Conservation (phyloP, 2,888 invertebrate genomes). For the Xestia sexstrigata region DNA sequence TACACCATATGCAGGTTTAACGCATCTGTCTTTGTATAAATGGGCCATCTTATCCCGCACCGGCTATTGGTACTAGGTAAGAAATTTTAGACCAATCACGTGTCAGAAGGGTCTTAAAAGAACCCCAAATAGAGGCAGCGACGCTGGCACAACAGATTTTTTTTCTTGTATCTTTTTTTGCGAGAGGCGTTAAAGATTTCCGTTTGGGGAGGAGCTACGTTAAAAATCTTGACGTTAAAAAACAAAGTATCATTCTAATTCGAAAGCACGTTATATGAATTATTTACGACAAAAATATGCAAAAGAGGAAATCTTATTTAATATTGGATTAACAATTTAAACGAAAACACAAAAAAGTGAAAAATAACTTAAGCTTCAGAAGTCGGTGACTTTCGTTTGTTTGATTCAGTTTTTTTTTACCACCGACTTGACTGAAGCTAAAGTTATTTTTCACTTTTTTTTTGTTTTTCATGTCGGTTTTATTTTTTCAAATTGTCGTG, state of each 20-base stretch:
- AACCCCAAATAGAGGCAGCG: conserved; percentile 72
- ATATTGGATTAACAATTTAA: neutral
- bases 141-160: conserved; percentile 50
- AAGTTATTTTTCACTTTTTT: too few relatives aligned
- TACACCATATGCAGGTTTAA: conserved; percentile 75
- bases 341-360: too few relatives aligned
- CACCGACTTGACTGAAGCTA: too few relatives aligned
- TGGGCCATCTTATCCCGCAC: conserved; percentile 78
- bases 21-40: conserved; percentile 80
- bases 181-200: conserved; percentile 49
- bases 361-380: too few relatives aligned
- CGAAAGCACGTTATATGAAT: neutral
- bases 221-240: neutral
- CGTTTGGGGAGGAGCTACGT: conserved; percentile 42
- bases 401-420: too few relatives aligned
- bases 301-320: neutral
- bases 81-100: conserved; percentile 78
- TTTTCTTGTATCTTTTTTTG: conserved; percentile 38
- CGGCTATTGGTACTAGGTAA: conserved; percentile 77
- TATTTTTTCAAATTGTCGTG: too few relatives aligned
- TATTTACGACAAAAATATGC: neutral
- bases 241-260: neutral
- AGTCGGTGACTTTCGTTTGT: too few relatives aligned
- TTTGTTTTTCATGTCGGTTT: too few relatives aligned
- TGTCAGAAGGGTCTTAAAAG: conserved; percentile 72